phyloP scores from a whole-genome alignment of 1,140 invertebrate species.

The Rhynchophorus ferrugineus region DNA sequence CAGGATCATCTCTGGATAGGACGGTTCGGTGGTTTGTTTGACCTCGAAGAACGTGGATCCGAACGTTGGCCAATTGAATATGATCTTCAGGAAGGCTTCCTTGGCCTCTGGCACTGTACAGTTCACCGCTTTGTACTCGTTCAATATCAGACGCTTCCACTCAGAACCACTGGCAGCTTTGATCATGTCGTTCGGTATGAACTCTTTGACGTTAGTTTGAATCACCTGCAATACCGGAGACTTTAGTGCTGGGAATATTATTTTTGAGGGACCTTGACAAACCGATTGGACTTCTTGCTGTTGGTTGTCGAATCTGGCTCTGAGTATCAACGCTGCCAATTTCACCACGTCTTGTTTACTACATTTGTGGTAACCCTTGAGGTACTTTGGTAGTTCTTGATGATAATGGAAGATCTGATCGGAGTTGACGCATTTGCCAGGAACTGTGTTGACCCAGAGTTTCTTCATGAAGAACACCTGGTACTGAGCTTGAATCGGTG shows the following conservation, averaged over 20 bases:
- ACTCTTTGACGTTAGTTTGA: conserved; percentile 59
- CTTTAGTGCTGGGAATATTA: too few relatives aligned
- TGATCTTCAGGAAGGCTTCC: conserved; percentile 71
- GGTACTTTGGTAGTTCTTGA: conserved; percentile 88
- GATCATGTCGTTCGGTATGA: conserved; percentile 74
- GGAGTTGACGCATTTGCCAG: conserved; percentile 80
- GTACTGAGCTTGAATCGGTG: conserved; percentile 72
- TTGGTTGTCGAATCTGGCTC: conserved; percentile 66
- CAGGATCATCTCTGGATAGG: conserved; percentile 75
- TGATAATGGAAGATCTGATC: conserved; percentile 93
- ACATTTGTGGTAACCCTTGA: conserved; percentile 81
- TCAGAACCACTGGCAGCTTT: conserved; percentile 65
- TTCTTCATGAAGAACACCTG: conserved; percentile 97
- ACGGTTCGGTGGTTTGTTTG: conserved; percentile 77
- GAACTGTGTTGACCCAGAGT: conserved; percentile 84
- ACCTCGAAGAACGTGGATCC: conserved; percentile 95
- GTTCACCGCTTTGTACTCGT: conserved; percentile 48
- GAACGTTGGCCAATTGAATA: conserved; percentile 81
- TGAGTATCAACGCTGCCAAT: conserved; percentile 74
- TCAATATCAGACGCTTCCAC: conserved; percentile 73
- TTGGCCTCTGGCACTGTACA: conserved; percentile 69
- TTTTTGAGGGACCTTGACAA: neutral
- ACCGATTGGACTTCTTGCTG: conserved; percentile 36
- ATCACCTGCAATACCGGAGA: conserved; percentile 40
- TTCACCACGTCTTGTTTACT: conserved; percentile 70